Conservation (phyloP, 2,113 vertebrate species). For the Spizaetus ornatus region DNA sequence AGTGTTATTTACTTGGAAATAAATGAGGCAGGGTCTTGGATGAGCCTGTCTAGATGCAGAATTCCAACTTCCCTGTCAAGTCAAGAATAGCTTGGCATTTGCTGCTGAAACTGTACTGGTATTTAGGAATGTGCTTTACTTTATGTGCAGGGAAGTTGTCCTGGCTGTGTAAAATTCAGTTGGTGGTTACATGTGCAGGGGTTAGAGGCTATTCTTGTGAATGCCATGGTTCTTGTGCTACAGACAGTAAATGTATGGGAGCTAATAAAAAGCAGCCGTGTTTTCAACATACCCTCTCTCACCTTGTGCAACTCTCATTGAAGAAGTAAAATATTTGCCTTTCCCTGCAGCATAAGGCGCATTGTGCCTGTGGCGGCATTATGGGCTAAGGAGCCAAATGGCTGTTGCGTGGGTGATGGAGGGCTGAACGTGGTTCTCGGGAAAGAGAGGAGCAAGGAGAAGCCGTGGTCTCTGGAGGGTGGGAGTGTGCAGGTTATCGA, state of each 20-base stretch:
- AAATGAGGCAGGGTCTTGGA: not conserved
- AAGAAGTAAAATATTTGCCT: not conserved
- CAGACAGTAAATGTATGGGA: not conserved
- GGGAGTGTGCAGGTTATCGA: accelerated
- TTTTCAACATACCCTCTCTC: not conserved
- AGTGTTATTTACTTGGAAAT: not conserved
- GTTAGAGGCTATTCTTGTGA: not conserved
- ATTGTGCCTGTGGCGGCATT: not conserved
- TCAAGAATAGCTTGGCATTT: not conserved
- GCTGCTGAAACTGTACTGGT: not conserved
- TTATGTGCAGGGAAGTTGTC: not conserved
- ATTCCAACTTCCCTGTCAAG: not conserved
- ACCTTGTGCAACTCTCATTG: not conserved
- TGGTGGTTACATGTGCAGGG: not conserved
- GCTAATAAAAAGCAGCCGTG: not conserved
- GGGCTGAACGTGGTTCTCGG: accelerated
- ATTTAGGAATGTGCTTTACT: not conserved
- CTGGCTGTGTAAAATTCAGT: not conserved
- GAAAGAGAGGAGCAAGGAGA: not conserved
- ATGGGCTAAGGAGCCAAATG: accelerated
- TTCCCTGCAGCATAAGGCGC: not conserved
- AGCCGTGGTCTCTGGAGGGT: not conserved
- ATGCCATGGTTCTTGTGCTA: accelerated
- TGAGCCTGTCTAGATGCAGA: not conserved
- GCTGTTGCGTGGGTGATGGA: accelerated